Percentiles rank a stretch among this genome's conserved stretches.
Conservation (phyloP, 2,113 vertebrate species). For the Chloroceryle aenea region DNA sequence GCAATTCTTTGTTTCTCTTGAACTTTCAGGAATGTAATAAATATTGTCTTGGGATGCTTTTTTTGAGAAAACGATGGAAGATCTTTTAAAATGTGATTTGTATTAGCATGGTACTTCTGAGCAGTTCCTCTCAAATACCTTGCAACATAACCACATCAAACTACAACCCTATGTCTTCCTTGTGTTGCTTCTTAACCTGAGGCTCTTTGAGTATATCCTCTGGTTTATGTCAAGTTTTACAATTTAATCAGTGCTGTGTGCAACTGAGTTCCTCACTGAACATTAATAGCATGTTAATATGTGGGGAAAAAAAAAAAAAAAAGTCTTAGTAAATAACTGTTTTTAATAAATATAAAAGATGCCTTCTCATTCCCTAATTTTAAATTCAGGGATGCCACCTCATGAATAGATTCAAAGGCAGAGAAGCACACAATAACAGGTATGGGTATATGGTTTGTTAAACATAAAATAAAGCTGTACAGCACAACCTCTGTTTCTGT, state of each 20-base stretch:
- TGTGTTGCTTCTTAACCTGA: neutral
- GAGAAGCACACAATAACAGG: slow-evolving; percentile 22
- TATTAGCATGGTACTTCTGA: neutral
- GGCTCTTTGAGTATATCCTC: neutral
- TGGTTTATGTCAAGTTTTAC: slow-evolving; percentile 10
- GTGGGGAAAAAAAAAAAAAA: neutral
- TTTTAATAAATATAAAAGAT: slow-evolving; percentile 42
- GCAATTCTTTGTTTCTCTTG: neutral
- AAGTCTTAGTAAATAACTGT: neutral
- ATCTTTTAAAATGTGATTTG: neutral
- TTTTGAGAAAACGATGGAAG: neutral
- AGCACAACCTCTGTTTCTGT: slow-evolving; percentile 31
- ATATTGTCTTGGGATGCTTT: neutral
- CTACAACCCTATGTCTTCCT: neutral
- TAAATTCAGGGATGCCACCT: slow-evolving; percentile 7
- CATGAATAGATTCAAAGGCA: slow-evolving; percentile 24
- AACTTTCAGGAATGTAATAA: neutral
- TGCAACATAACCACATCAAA: neutral
- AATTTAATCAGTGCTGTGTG: neutral
- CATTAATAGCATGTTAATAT: slow-evolving; percentile 9
- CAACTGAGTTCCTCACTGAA: neutral
- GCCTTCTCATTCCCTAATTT: neutral
- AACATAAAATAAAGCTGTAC: slow-evolving; percentile 41
- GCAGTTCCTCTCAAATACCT: neutral
- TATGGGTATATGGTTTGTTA: slow-evolving; percentile 43